Conservation (phyloP, 1,140 invertebrate species). For the Eumeta japonica region DNA sequence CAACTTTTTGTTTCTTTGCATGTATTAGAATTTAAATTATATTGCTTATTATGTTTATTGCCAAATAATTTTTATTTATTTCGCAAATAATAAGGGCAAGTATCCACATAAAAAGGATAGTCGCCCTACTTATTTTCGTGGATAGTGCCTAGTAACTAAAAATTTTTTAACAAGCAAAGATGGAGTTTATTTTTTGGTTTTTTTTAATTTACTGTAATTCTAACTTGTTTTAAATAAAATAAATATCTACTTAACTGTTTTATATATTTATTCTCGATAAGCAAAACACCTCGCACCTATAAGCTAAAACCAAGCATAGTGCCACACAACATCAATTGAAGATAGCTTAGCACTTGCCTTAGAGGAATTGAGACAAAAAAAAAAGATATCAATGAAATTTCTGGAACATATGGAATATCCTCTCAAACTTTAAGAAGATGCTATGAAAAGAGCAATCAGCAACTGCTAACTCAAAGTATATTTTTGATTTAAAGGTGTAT, state of each 20-base stretch:
- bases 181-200: not conserved
- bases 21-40: conserved; percentile 13
- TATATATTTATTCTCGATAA: conserved; percentile 64
- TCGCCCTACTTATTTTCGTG: conserved; percentile 10
- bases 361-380: conserved; percentile 16
- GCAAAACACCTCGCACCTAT: conserved; percentile 65
- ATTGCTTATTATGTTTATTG: conserved; percentile 11
- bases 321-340: conserved; percentile 16
- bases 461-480: too few relatives aligned
- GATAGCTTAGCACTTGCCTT: conserved; percentile 16
- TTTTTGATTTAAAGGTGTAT: too few relatives aligned
- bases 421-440: conserved; percentile 19
- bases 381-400: conserved; percentile 17
- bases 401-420: conserved; percentile 15
- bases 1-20: conserved; percentile 10
- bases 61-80: conserved; percentile 8
- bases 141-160: conserved; percentile 6
- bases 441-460: conserved; percentile 11
- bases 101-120: conserved; percentile 19
- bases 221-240: not conserved
- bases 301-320: conserved; percentile 16
- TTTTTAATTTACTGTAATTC: not conserved
- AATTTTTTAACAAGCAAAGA: not conserved
- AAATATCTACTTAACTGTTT: conserved; percentile 54
- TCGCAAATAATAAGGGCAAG: conserved; percentile 14